Conservation (phyloP, 2,797 vertebrate species). For the Heliangelus exortis region DNA sequence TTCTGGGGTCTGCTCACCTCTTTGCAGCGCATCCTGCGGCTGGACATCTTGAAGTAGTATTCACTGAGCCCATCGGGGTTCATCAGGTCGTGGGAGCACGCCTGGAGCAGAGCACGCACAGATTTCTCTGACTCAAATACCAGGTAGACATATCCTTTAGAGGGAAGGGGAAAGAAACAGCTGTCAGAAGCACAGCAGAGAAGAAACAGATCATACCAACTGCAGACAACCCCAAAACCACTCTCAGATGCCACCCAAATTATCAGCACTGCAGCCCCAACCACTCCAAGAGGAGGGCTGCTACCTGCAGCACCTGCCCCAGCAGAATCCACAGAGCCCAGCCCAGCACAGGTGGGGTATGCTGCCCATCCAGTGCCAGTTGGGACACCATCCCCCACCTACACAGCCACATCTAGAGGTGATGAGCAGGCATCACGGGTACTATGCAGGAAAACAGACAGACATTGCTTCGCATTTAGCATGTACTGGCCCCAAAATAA, state of each 20-base stretch:
- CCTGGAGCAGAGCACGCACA: slow-evolving; percentile 91
- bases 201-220: neutral
- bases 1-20: slow-evolving; percentile 82
- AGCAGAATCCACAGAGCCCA: too few species aligned
- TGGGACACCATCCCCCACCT: accelerated
- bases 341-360: accelerated
- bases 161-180: neutral
- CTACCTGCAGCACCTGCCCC: accelerated
- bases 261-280: neutral
- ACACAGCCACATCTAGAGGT: neutral
- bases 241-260: neutral
- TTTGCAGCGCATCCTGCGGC: slow-evolving; percentile 98
- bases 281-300: neutral
- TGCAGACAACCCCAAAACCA: neutral
- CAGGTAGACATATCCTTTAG: slow-evolving; percentile 93
- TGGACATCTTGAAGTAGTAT: slow-evolving; percentile 99
- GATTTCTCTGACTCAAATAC: slow-evolving; percentile 98
- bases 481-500: neutral
- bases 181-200: neutral
- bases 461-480: neutral
- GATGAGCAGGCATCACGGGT: neutral
- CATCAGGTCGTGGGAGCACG: slow-evolving; percentile 93
- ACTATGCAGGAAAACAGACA: neutral
- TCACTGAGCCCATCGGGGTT: slow-evolving; percentile 93
- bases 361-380: accelerated